Evolutionary conservation across 2,888 invertebrate genomes (phyloP).

Genomic region (Acanthococcus lagerstroemiae): DNA sequence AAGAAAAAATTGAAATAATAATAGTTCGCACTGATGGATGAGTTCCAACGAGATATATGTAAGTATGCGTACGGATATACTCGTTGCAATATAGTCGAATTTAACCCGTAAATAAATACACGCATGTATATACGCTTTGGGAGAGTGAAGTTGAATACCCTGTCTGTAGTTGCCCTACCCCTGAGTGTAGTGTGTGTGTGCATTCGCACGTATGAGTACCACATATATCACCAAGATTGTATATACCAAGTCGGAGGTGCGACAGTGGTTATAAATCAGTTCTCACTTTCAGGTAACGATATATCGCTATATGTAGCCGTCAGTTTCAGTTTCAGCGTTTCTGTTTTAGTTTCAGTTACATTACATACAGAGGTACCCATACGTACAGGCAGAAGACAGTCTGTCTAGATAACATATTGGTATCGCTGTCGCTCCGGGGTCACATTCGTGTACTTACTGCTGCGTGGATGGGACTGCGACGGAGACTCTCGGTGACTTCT

Average conservation of each 20-base stretch:
- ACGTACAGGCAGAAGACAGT: no score
- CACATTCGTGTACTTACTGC: no score
- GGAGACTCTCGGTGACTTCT: no score
- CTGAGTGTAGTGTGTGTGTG: not conserved
- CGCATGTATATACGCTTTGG: no score
- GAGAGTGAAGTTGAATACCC: not conserved
- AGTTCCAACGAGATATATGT: conserved; percentile 17
- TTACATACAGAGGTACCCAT: not conserved
- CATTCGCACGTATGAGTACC: conserved; percentile 13
- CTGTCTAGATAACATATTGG: no score
- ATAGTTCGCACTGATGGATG: conserved; percentile 25
- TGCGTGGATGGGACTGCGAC: no score
- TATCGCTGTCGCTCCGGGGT: no score
- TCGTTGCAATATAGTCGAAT: conserved; percentile 28
- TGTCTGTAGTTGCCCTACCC: not conserved
- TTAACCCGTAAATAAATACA: conserved; percentile 20
- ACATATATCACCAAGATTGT: conserved; percentile 25
- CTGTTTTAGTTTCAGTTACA: conserved; percentile 25
- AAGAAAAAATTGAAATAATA: conserved; percentile 8
- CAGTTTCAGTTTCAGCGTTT: conserved; percentile 26
- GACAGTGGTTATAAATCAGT: conserved; percentile 28
- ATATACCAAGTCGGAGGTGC: conserved; percentile 19
- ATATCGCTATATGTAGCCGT: conserved; percentile 4
- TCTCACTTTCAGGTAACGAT: conserved; percentile 25
- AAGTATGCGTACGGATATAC: no score